Evolutionary conservation across 2,888 invertebrate species (phyloP).

Genomic region (Plebejus melissa): DNA sequence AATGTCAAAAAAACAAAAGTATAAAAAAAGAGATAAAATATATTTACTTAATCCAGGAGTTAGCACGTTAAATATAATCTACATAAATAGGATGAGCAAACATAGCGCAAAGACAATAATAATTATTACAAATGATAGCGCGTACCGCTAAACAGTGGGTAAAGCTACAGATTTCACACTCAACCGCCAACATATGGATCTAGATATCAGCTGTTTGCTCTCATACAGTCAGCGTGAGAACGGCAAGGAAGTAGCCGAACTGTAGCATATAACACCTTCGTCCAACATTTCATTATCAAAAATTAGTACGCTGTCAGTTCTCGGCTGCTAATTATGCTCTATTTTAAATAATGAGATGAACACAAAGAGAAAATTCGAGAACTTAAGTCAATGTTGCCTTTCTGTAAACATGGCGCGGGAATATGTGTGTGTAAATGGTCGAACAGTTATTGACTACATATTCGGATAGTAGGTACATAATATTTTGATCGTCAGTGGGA

Average conservation of each 20-base stretch:
- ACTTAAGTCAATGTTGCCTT: conserved; percentile 24
- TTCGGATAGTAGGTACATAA: no score
- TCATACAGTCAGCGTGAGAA: conserved; percentile 51
- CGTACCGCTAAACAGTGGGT: conserved; percentile 77
- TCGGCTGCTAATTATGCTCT: conserved; percentile 59
- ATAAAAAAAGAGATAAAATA: not conserved
- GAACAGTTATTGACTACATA: not conserved
- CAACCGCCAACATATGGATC: conserved; percentile 78
- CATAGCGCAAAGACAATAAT: conserved; percentile 76
- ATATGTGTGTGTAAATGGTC: conserved; percentile 17
- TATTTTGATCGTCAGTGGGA: no score
- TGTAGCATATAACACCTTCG: conserved; percentile 65
- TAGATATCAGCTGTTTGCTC: conserved; percentile 75
- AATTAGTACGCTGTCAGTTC: conserved; percentile 63
- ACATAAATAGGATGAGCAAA: conserved; percentile 66
- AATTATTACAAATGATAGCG: conserved; percentile 78
- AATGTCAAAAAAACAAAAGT: not conserved
- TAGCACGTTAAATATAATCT: conserved; percentile 31
- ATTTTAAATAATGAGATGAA: conserved; percentile 42
- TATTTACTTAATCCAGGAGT: conserved; percentile 13
- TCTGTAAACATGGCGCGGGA: conserved; percentile 31
- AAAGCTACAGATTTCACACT: conserved; percentile 79
- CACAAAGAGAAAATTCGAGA: conserved; percentile 38
- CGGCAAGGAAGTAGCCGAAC: conserved; percentile 65
- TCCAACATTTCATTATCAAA: conserved; percentile 54